These are phyloP conservation scores for Sebastes minor DNA, from an alignment of 2,797 vertebrate species.

Conservation along the genomic window DNA sequence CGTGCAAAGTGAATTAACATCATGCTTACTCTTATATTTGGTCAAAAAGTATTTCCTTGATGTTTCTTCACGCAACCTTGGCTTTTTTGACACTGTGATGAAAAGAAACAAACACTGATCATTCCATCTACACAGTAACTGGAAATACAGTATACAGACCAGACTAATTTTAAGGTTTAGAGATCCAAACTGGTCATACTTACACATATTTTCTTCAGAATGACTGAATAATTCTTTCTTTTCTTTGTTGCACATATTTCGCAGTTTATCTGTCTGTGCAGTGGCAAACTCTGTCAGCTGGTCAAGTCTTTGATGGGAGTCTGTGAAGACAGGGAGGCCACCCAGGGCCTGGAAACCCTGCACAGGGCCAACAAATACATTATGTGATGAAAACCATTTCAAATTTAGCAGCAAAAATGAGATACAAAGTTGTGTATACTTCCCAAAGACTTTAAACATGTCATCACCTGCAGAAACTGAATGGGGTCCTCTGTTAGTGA, in stretches of 20 bases:
- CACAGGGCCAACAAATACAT: not conserved
- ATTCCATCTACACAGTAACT: not conserved
- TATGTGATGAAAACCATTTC: not conserved
- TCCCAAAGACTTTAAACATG: not conserved
- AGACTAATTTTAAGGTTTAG: not conserved
- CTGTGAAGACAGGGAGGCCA: conserved; percentile 4
- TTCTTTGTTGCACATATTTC: conserved; percentile 12
- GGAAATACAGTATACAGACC: not conserved
- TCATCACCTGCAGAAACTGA: conserved; percentile 58
- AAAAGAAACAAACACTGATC: not conserved
- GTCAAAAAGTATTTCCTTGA: not conserved
- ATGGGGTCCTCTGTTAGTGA: conserved; percentile 46
- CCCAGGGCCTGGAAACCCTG: conserved; percentile 37
- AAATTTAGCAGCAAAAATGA: not conserved
- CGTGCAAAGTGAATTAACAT: not conserved
- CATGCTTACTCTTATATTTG: not conserved
- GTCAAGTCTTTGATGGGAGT: not conserved
- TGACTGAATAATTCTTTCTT: not conserved
- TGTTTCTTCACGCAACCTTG: accelerated
- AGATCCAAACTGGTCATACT: not conserved
- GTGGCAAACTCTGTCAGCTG: conserved; percentile 11
- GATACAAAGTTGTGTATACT: not conserved
- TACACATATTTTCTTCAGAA: conserved; percentile 8
- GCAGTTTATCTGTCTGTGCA: conserved; percentile 37
- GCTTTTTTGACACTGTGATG: not conserved